Base-by-base conservation (phyloP, 2,888 invertebrate species). In the Onthophagus sagittarius region DNA sequence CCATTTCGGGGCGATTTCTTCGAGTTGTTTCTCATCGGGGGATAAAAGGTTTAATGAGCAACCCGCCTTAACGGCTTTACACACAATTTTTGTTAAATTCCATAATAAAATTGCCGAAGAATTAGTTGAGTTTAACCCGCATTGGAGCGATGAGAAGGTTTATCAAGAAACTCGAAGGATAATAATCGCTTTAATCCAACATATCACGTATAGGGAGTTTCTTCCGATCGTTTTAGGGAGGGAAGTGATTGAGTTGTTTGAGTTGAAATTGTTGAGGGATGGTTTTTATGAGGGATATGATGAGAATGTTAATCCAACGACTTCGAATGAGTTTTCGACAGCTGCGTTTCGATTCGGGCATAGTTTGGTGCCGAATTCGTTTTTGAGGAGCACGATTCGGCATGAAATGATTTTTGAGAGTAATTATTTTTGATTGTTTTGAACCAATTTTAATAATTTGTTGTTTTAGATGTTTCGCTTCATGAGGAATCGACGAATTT, bases 291-390 rank as follows among this genome's bases (percentile, higher is more conserved):
- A 88, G 2, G 90, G 90, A 5, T 95, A 95, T 82, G 90, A 92
- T 80, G 84, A 88, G 0, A 89, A 89, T 76, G 86, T 90, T 1
- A 93, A 94, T 85, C 91, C 94, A 0, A 90, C 90, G 1, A 89
- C 94, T 0, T 92, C 93, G 0, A 95, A 94, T 83, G 88, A 92
- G 0, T 95, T 95, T 84, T 90, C 92, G 0, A 89, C 94, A 0
- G 94, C 95, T 0, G 95, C 95, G 1, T 95, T 94, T 84, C 88
- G 95, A 15, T 95, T 95, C 83, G 95, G 95, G 0, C 95, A 95
- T 83, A 95, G 95, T 64, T 86, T 97, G 76, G 94, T 96, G 2
- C 94, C 95, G 81, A 89, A 90, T 5, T 90, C 92, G 7, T 92
- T 95, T 82, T 87, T 93, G 76, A 88, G 95, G 75, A 92, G 89